Evolutionary conservation across 2,888 invertebrate genomes (phyloP).

Genomic region (Adineta ricciae): DNA sequence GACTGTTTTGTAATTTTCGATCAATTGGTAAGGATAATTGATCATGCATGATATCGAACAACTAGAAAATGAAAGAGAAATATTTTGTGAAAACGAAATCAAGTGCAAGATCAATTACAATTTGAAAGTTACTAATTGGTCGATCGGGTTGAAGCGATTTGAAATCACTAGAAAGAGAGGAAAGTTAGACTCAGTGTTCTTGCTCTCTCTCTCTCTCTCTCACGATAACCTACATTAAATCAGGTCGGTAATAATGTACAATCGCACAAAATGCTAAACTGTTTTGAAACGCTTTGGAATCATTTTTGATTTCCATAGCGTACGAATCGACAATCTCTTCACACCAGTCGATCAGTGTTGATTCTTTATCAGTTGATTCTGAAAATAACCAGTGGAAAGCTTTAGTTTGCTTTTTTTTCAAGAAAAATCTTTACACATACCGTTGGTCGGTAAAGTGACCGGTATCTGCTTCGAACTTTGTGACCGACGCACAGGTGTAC

Average conservation of each 20-base stretch:
- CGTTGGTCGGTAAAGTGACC: neutral
- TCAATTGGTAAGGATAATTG: neutral
- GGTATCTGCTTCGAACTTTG: neutral
- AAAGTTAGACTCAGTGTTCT: neutral
- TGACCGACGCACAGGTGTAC: neutral
- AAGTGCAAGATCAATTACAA: neutral
- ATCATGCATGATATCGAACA: neutral
- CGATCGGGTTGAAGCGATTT: constrained; percentile 15
- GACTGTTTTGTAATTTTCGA: constrained; percentile 9
- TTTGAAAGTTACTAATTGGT: constrained; percentile 3
- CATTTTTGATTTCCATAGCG: neutral
- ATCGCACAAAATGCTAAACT: constrained; percentile 20
- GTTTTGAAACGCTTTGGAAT: neutral
- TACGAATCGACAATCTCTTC: neutral
- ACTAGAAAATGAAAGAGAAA: neutral
- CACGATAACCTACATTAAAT: constrained; percentile 16
- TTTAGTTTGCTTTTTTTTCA: no score
- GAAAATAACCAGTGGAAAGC: neutral
- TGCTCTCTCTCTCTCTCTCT: no score
- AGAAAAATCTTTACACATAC: neutral
- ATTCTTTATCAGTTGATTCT: neutral
- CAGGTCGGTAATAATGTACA: constrained; percentile 10
- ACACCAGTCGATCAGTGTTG: neutral
- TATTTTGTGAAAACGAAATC: neutral
- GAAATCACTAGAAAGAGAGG: constrained; percentile 8